Evolutionary conservation across 1,140 invertebrate genomes (phyloP), one percentile per base, ranked within the genome.

Genomic region (Grapholita molesta): DNA sequence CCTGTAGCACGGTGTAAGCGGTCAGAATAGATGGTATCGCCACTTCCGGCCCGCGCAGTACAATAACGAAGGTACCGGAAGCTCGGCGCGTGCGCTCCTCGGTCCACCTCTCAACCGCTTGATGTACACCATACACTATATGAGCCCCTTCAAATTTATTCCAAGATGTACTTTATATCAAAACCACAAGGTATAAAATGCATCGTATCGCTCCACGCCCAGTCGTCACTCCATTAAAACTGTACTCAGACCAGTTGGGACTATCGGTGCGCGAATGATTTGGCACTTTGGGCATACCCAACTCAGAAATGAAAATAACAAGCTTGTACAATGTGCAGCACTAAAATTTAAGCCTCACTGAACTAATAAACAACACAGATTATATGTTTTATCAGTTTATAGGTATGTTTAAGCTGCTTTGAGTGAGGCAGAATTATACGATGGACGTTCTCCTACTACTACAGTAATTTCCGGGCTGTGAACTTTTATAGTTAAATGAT

Each of bases 41-140:
- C 66, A 71, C 77, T 83, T 85, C 83, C 85, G 78, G 76, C 65
- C 64, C 76, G 67, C 71, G 32, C 24, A 30, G 74, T 64, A 83
- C 80, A 80, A 81, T 79, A 72, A 76, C 75, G 67, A 61, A 38
- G 67, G 66, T 70, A 64, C 66, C 85, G 85, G 85, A 88, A 86
- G 79, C 61, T 23, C 70, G 77, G 80, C 85, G 82, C 84, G 85
- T 84, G 85, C 83, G 79, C 73, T 66, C 66, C 70, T 79, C 82
- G 79, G 74, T 74, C 75, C 70, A 71, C 70, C 64, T 24, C 48
- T 32, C 52, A 21, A 48, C 7, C 18, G 42, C 42, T 9, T 1
- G n/a, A n/a, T n/a, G n/a, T n/a, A 21, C 15, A 21, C 42, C 64
- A 32, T 55, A 38, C 67, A 28, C 52, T 35, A 24, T 24, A 18